These are phyloP conservation scores for Eucriotettix oculatus DNA, from an alignment of 2,888 invertebrate genomes.

Conservation along the genomic window DNA sequence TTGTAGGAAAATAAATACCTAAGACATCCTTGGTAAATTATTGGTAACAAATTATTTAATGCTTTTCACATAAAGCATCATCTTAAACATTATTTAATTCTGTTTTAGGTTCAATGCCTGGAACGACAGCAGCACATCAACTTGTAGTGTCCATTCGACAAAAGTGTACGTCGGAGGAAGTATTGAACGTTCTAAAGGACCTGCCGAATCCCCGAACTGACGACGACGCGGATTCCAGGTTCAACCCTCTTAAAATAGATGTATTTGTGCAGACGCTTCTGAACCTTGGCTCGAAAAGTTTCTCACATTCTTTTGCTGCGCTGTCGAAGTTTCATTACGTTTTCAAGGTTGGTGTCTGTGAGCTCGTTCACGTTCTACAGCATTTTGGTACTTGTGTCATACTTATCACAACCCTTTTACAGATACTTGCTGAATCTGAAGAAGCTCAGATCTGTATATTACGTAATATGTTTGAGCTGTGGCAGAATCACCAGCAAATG, in stretches of 20 bases:
- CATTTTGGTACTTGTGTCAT: neutral
- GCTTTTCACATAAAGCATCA: too few species aligned
- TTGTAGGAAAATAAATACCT: too few species aligned
- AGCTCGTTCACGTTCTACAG: neutral
- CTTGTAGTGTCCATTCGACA: conserved; percentile 73
- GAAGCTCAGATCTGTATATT: conserved; percentile 91
- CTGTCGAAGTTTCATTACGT: conserved; percentile 90
- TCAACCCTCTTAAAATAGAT: conserved; percentile 88
- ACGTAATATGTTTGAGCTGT: conserved; percentile 84
- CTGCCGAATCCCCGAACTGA: conserved; percentile 67
- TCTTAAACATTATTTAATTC: too few species aligned
- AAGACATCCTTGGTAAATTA: too few species aligned
- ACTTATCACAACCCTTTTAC: conserved; percentile 17
- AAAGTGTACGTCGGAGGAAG: conserved; percentile 82
- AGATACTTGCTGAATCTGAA: conserved; percentile 82
- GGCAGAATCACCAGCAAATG: conserved; percentile 94
- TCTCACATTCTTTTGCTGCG: conserved; percentile 97
- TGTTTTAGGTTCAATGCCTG: conserved; percentile 51
- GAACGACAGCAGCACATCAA: conserved; percentile 70
- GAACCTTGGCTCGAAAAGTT: conserved; percentile 88
- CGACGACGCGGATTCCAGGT: conserved; percentile 54
- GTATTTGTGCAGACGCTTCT: conserved; percentile 92
- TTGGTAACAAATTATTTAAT: too few species aligned
- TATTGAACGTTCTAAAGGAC: conserved; percentile 68
- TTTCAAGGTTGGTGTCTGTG: conserved; percentile 46